phyloP scores from a whole-genome alignment of 64 coral and sea anemone genomes.

The Dendrophyllia cribrosa region DNA sequence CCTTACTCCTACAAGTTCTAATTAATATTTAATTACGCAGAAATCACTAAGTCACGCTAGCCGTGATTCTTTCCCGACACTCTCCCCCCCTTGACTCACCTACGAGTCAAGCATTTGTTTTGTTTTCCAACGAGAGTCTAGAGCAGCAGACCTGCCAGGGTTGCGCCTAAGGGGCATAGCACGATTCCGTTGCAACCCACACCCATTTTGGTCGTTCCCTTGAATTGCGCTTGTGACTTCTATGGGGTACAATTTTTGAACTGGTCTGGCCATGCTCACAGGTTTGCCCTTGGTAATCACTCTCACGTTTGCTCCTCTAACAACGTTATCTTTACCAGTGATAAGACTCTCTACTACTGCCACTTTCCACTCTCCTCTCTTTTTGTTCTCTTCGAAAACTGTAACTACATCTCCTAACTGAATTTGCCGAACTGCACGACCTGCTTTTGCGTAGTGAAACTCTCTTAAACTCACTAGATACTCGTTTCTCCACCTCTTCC shows the following conservation, averaged over 20 bases:
- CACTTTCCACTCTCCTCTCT: slow-evolving; percentile 38
- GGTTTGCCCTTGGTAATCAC: slow-evolving; percentile 32
- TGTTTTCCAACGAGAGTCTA: too few relatives aligned
- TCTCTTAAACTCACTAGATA: slow-evolving; percentile 6
- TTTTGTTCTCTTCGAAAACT: slow-evolving; percentile 29
- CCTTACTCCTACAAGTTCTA: too few relatives aligned
- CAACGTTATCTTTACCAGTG: slow-evolving; percentile 19
- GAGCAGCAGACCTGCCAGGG: too few relatives aligned
- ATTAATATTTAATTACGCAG: too few relatives aligned
- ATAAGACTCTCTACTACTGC: slow-evolving; percentile 23
- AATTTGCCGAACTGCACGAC: not conserved
- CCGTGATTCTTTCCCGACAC: too few relatives aligned
- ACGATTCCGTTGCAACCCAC: too few relatives aligned
- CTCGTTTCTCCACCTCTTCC: too few relatives aligned
- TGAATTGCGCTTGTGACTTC: not conserved
- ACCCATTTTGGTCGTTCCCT: not conserved
- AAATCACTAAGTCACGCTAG: too few relatives aligned
- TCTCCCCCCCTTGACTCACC: too few relatives aligned
- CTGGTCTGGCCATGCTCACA: not conserved
- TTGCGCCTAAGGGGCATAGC: too few relatives aligned
- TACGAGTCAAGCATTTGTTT: too few relatives aligned
- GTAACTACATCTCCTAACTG: slow-evolving; percentile 29
- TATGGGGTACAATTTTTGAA: slow-evolving; percentile 55
- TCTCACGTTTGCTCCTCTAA: slow-evolving; percentile 58
- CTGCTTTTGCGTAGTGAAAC: slow-evolving; percentile 17